Conservation (phyloP, 2,113 vertebrate species). For the Canis aureus region DNA sequence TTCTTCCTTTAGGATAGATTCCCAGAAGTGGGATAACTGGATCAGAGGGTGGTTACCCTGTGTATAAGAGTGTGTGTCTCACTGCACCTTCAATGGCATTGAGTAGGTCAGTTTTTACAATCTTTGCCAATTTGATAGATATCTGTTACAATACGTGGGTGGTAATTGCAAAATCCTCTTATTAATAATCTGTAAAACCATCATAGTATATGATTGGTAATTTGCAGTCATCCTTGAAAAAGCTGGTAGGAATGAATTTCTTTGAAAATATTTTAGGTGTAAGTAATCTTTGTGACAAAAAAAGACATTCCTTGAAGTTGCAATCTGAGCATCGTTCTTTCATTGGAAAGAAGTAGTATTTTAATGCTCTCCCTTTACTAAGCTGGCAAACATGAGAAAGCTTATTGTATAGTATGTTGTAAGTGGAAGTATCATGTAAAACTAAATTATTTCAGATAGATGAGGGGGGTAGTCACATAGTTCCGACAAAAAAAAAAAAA, state of each 20-base stretch:
- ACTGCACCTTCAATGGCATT: slow-evolving; percentile 63
- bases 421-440: slow-evolving; percentile 38
- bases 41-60: slow-evolving; percentile 62
- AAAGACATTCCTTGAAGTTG: background rate
- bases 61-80: slow-evolving; percentile 65
- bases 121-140: slow-evolving; percentile 65
- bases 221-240: slow-evolving; percentile 54
- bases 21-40: slow-evolving; percentile 71
- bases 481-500: background rate
- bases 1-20: slow-evolving; percentile 68
- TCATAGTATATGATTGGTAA: slow-evolving; percentile 40
- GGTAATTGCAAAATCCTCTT: slow-evolving; percentile 26
- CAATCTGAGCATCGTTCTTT: slow-evolving; percentile 49
- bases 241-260: slow-evolving; percentile 54
- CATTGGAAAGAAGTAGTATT: slow-evolving; percentile 28
- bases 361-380: background rate
- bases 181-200: slow-evolving; percentile 54
- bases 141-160: slow-evolving; percentile 31
- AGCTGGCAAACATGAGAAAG: background rate
- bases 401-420: background rate
- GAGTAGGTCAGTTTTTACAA: slow-evolving; percentile 71
- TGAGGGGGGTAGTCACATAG: background rate
- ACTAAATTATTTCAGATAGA: slow-evolving; percentile 46
- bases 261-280: slow-evolving; percentile 60
- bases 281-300: background rate